Evolutionary conservation across 2,797 vertebrate species (phyloP).

Genomic region (Onychomys arenicola): DNA sequence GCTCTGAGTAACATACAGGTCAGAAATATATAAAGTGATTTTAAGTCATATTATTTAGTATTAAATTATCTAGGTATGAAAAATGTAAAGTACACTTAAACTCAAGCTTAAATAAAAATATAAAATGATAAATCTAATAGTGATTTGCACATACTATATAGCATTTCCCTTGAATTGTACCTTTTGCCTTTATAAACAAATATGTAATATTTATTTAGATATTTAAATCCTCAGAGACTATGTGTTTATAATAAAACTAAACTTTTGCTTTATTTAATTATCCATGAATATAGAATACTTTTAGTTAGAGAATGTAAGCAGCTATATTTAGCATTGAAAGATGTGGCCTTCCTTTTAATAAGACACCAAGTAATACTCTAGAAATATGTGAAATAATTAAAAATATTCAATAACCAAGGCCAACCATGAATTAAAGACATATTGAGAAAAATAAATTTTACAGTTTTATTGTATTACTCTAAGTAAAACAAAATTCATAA

Average conservation of each 20-base stretch:
- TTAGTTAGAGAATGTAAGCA: not conserved
- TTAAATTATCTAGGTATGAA: not conserved
- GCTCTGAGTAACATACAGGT: not conserved
- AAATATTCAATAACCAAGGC: not conserved
- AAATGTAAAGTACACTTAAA: not conserved
- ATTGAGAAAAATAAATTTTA: not conserved
- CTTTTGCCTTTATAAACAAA: not conserved
- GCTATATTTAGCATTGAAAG: not conserved
- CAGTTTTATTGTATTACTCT: rapidly evolving
- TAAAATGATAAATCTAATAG: not conserved
- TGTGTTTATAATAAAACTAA: not conserved
- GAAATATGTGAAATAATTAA: not conserved
- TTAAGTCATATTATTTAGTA: not conserved
- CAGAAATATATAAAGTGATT: not conserved
- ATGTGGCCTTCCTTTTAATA: not conserved
- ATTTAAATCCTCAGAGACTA: not conserved
- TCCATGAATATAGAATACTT: not conserved
- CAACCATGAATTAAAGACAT: not conserved
- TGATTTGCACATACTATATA: not conserved
- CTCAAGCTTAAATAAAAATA: not conserved
- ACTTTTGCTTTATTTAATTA: not conserved
- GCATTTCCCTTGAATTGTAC: not conserved
- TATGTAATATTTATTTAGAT: not conserved
- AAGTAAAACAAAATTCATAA: not conserved
- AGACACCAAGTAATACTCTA: not conserved